phyloP scores from a whole-genome alignment of 2,888 invertebrate genomes.

The Melinaea menophilus region DNA sequence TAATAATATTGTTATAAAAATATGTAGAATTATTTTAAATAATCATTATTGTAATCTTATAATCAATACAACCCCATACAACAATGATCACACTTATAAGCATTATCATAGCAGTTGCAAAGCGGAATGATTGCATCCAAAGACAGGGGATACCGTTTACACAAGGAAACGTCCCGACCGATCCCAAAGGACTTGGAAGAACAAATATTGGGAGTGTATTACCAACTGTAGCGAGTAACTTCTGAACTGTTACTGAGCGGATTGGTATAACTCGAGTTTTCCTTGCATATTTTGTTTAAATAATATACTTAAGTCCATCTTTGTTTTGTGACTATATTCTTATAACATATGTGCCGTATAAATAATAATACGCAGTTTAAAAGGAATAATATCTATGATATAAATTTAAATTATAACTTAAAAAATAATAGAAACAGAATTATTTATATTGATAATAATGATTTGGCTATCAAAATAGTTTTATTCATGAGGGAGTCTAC shows the following conservation, averaged over 20 bases:
- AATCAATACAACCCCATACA: slow-evolving; percentile 16
- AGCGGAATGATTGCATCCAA: slow-evolving; percentile 49
- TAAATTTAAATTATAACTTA: no score
- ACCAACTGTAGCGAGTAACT: slow-evolving; percentile 61
- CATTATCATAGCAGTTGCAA: slow-evolving; percentile 45
- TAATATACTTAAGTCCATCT: slow-evolving; percentile 34
- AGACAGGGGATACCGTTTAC: slow-evolving; percentile 60
- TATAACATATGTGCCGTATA: no score
- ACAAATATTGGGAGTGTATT: slow-evolving; percentile 72
- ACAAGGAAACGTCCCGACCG: slow-evolving; percentile 49
- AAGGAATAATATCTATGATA: no score
- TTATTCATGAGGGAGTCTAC: no score
- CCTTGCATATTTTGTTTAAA: slow-evolving; percentile 18
- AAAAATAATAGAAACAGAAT: no score
- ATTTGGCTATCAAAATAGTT: no score
- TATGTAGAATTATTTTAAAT: no score
- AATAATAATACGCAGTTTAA: no score
- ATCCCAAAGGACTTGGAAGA: slow-evolving; percentile 49
- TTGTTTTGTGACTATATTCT: slow-evolving; percentile 30
- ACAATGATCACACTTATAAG: slow-evolving; percentile 27
- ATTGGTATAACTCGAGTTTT: slow-evolving; percentile 18
- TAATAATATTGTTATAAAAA: no score
- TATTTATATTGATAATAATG: no score
- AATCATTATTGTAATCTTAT: slow-evolving; percentile 1
- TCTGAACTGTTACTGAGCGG: slow-evolving; percentile 26